A percentile compares a stretch with the other conserved stretches of the same genome.
These are phyloP conservation scores for Lordiphosa stackelbergi DNA, from an alignment of 1,140 invertebrate species.

Conservation along the genomic window DNA sequence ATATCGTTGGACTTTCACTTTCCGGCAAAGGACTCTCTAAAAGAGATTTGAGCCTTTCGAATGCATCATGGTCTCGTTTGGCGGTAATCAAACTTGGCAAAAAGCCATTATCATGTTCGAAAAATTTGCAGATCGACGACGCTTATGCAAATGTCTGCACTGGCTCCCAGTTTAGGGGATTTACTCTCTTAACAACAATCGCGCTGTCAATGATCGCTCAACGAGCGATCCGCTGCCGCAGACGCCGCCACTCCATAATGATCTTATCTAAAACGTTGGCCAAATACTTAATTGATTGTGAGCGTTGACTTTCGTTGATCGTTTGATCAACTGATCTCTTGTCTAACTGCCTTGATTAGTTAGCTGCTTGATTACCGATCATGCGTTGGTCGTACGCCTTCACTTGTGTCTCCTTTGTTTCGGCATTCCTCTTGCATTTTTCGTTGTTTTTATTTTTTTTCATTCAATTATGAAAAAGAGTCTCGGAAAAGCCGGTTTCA, in stretches of 20 bases:
- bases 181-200: conserved; percentile 13
- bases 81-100: conserved; percentile 61
- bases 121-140: conserved; percentile 30
- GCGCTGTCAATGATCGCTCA: conserved; percentile 50
- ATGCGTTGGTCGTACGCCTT: conserved; percentile 64
- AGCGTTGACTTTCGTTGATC: conserved; percentile 67
- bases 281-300: conserved; percentile 66
- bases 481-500: conserved; percentile 47
- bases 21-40: conserved; percentile 58
- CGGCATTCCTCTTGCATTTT: conserved; percentile 51
- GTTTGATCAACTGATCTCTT: conserved; percentile 28
- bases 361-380: conserved; percentile 52
- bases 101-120: conserved; percentile 56
- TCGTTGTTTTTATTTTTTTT: conserved; percentile 13
- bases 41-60: conserved; percentile 61
- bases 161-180: conserved; percentile 13
- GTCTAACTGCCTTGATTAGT: conserved; percentile 25
- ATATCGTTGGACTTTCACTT: conserved; percentile 64
- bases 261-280: conserved; percentile 33
- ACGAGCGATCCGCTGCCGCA: conserved; percentile 15
- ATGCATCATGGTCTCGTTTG: conserved; percentile 70
- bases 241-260: conserved; percentile 3
- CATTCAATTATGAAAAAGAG: conserved; percentile 38
- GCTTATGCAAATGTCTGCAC: conserved; percentile 51
- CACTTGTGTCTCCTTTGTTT: conserved; percentile 45